A percentile compares a stretch with the other conserved stretches of the same genome.
Evolutionary conservation across 1,140 invertebrate species (phyloP).

Genomic region (Drosophila punjabiensis): DNA sequence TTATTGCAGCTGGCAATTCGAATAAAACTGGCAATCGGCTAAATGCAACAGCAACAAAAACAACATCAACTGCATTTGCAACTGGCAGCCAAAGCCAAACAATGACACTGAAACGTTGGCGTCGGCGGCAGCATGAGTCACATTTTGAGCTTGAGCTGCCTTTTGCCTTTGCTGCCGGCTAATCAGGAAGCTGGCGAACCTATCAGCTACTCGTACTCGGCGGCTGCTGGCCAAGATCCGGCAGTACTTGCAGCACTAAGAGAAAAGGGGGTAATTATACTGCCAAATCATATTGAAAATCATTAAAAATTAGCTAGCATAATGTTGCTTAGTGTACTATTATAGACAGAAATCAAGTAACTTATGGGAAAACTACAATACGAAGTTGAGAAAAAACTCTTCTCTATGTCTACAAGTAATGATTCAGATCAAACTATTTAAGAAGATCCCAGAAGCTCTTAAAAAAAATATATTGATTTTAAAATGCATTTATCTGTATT

Average conservation of each 20-base stretch:
- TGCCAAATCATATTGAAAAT: background rate
- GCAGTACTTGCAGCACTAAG: constrained; percentile 10
- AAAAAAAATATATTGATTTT: background rate
- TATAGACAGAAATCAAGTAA: background rate
- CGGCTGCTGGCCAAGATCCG: constrained; percentile 27
- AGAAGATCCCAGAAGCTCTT: no score
- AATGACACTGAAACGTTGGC: constrained; percentile 77
- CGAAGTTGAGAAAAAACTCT: background rate
- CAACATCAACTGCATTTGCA: constrained; percentile 10
- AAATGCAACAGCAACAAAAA: constrained; percentile 15
- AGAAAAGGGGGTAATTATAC: background rate
- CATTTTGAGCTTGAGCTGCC: constrained; percentile 39
- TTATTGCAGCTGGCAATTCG: constrained; percentile 79
- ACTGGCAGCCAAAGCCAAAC: constrained; percentile 70
- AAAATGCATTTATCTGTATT: background rate
- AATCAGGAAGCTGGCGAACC: constrained; percentile 65
- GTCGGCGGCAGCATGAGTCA: constrained; percentile 51
- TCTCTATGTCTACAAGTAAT: no score
- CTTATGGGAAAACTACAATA: background rate
- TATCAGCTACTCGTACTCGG: constrained; percentile 39
- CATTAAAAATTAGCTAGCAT: background rate
- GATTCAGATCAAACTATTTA: background rate
- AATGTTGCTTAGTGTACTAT: background rate
- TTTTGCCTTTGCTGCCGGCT: constrained; percentile 17
- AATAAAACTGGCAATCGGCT: constrained; percentile 45